phyloP scores from a whole-genome alignment of 2,888 invertebrate genomes.

The Macrophya alboannulata region DNA sequence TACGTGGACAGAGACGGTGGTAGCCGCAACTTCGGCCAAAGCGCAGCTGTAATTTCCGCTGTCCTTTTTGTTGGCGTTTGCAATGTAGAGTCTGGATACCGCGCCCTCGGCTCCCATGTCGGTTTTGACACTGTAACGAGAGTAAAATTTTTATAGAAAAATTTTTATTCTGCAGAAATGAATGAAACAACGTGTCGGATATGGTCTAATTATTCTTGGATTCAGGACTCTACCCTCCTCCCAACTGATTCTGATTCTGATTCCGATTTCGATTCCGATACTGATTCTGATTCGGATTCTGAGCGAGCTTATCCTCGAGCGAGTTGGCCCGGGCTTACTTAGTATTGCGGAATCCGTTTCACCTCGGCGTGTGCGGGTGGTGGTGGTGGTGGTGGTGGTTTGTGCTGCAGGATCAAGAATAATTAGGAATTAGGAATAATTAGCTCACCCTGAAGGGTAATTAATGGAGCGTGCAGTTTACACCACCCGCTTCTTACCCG shows the following conservation, averaged over 20 bases:
- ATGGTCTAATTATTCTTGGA: not conserved
- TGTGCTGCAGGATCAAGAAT: slow-evolving; percentile 26
- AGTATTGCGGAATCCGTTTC: slow-evolving; percentile 7
- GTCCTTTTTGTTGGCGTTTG: slow-evolving; percentile 89
- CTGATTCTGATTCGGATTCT: not conserved
- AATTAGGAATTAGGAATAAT: slow-evolving; percentile 51
- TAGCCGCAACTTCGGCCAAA: slow-evolving; percentile 86
- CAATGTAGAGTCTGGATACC: slow-evolving; percentile 89
- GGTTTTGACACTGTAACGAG: slow-evolving; percentile 87
- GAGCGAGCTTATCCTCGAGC: slow-evolving; percentile 20
- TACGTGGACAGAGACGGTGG: slow-evolving; percentile 88
- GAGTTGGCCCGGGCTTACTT: not conserved
- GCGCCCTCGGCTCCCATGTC: slow-evolving; percentile 89
- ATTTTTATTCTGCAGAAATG: too few relatives aligned
- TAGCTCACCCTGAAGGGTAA: slow-evolving; percentile 34
- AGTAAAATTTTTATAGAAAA: too few relatives aligned
- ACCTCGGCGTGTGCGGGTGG: not conserved
- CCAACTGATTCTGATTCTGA: not conserved
- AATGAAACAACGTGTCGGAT: slow-evolving; percentile 10
- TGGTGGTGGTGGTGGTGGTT: too few relatives aligned
- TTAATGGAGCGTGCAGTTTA: slow-evolving; percentile 46
- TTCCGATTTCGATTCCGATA: not conserved
- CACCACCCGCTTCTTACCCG: slow-evolving; percentile 30
- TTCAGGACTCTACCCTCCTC: not conserved
- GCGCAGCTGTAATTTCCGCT: slow-evolving; percentile 92